Percentiles rank a stretch among this genome's conserved stretches.
phyloP scores from a whole-genome alignment of 2,888 invertebrate species.

The Stenichneumon culpator region DNA sequence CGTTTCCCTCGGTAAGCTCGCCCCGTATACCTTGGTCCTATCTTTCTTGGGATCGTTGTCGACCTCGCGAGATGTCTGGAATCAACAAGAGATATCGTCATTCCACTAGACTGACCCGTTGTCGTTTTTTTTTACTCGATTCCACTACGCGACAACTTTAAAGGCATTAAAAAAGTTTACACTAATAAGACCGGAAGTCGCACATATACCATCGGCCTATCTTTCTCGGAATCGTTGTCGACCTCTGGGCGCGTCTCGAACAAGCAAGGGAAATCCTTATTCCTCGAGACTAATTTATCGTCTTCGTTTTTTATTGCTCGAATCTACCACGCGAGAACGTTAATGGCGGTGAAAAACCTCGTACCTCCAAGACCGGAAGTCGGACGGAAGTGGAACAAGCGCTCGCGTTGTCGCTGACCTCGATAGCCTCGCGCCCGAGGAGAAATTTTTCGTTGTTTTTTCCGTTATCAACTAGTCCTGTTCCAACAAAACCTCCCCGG shows the following conservation, averaged over 20 bases:
- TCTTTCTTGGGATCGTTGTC: slow-evolving; percentile 3
- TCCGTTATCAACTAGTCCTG: slow-evolving; percentile 14
- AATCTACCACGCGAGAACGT: background rate
- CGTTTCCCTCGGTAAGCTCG: background rate
- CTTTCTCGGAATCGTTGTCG: background rate
- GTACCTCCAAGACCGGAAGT: background rate
- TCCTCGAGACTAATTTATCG: background rate
- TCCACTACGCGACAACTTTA: background rate
- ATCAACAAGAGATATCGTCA: slow-evolving; percentile 1
- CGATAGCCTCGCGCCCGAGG: background rate
- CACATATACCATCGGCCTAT: background rate
- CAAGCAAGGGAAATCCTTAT: background rate
- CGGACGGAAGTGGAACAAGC: background rate
- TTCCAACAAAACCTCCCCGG: background rate
- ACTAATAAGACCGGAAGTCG: background rate
- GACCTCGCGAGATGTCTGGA: background rate
- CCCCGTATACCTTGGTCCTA: background rate
- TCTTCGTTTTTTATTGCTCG: background rate
- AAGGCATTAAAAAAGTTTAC: background rate
- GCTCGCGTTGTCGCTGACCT: slow-evolving; percentile 5
- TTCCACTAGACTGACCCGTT: background rate
- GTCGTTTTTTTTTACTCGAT: background rate
- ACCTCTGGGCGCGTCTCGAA: background rate
- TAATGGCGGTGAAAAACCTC: slow-evolving; percentile 13
- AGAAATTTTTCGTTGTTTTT: slow-evolving; percentile 15